A percentile compares a stretch with the other conserved stretches of the same genome.
Conservation (phyloP, 2,888 invertebrate genomes). For the Timandra comae region DNA sequence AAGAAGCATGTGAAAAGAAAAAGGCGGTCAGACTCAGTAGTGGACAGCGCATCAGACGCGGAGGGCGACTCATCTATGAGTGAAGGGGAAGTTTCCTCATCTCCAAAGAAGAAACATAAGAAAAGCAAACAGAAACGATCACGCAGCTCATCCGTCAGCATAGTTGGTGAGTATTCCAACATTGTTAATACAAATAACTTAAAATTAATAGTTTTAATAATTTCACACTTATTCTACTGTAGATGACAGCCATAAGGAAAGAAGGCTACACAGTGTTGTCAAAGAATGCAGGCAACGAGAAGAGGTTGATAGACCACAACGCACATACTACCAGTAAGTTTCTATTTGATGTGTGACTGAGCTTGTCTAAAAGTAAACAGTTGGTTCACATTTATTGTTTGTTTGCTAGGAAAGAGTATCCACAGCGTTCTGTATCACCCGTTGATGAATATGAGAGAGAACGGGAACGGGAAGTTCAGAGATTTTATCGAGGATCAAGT, state of each 20-base stretch:
- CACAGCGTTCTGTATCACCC: slow-evolving; percentile 37
- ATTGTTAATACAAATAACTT: no score
- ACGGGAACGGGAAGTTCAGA: slow-evolving; percentile 55
- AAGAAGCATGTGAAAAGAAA: slow-evolving; percentile 70
- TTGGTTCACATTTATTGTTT: no score
- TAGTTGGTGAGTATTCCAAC: slow-evolving; percentile 41
- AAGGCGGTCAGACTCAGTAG: slow-evolving; percentile 49
- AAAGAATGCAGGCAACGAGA: slow-evolving; percentile 56
- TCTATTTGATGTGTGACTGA: no score
- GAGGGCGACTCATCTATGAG: slow-evolving; percentile 50
- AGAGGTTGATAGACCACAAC: slow-evolving; percentile 48
- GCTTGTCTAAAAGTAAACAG: no score
- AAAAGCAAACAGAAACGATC: slow-evolving; percentile 64
- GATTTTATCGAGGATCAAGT: slow-evolving; percentile 65
- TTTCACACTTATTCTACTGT: slow-evolving; percentile 2
- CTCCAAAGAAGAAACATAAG: slow-evolving; percentile 61
- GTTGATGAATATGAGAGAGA: slow-evolving; percentile 51
- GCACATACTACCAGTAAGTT: slow-evolving; percentile 68
- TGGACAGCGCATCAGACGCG: slow-evolving; percentile 37
- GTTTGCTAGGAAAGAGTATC: slow-evolving; percentile 45
- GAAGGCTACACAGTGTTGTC: slow-evolving; percentile 61
- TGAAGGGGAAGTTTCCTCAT: slow-evolving; percentile 57
- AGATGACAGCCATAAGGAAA: slow-evolving; percentile 40
- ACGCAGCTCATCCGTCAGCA: slow-evolving; percentile 46
- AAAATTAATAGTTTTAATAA: no score